These are phyloP conservation scores for Procapra przewalskii DNA, from an alignment of 2,113 vertebrate genomes.

Conservation along the genomic window DNA sequence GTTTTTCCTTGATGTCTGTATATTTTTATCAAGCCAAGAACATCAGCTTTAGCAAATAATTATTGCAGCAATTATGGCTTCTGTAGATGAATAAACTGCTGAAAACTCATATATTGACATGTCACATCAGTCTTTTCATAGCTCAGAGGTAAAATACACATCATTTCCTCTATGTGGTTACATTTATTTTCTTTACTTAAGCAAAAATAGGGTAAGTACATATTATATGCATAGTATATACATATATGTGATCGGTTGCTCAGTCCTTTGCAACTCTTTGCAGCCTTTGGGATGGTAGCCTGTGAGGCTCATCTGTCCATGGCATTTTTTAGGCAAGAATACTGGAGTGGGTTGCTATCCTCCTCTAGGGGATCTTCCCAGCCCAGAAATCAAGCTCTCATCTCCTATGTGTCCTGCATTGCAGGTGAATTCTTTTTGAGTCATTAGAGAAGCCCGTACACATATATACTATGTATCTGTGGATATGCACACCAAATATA, in stretches of 20 bases:
- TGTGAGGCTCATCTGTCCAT: fast-evolving
- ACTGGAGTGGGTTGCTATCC: background rate
- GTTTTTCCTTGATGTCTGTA: background rate
- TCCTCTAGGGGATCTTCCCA: background rate
- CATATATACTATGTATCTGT: background rate
- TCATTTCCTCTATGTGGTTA: background rate
- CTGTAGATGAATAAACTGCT: slow-evolving; percentile 14
- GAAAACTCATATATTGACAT: background rate
- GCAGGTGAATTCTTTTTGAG: background rate
- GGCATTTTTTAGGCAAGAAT: background rate
- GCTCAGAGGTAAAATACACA: background rate
- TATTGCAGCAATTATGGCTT: slow-evolving; percentile 48
- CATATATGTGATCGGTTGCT: background rate
- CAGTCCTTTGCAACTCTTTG: background rate
- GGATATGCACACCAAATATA: background rate
- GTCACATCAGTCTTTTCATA: background rate
- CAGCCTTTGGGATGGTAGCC: background rate
- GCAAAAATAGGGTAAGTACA: background rate
- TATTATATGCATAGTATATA: background rate
- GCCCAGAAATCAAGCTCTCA: background rate
- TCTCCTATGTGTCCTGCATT: background rate
- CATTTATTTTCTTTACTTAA: background rate
- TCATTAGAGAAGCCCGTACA: background rate
- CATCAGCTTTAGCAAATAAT: slow-evolving; percentile 30
- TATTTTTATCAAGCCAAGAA: slow-evolving; percentile 38